Evolutionary conservation across 2,113 vertebrate species (phyloP).

Genomic region (Peromyscus maniculatus): DNA sequence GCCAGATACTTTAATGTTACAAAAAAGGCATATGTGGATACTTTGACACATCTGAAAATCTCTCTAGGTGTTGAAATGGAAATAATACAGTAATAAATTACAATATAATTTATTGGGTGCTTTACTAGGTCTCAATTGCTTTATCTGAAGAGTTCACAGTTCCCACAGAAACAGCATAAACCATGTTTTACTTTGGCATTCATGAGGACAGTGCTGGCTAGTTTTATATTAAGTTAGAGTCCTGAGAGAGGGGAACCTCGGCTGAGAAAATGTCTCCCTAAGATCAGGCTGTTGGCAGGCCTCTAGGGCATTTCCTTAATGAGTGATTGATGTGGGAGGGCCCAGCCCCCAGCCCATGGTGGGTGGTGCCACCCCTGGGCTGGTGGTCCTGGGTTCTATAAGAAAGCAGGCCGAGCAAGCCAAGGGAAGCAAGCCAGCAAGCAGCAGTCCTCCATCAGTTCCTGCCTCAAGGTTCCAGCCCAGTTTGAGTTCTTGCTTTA

Average conservation of each 20-base stretch:
- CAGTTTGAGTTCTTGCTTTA: background rate
- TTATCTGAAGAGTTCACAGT: background rate
- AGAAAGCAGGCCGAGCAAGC: background rate
- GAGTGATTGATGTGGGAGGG: background rate
- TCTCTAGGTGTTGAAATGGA: conserved; percentile 1
- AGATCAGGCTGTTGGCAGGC: background rate
- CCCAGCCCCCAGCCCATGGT: background rate
- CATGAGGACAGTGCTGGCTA: background rate
- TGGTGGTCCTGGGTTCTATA: background rate
- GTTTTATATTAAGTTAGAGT: background rate
- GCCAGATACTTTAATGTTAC: background rate
- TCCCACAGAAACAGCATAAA: background rate
- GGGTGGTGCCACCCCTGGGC: background rate
- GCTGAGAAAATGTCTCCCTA: background rate
- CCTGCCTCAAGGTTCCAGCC: background rate
- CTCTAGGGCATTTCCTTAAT: background rate
- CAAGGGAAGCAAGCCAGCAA: background rate
- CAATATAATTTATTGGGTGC: background rate
- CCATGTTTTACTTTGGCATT: background rate
- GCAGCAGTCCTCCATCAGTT: background rate
- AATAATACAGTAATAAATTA: background rate
- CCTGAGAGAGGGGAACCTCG: background rate
- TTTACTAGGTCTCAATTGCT: background rate
- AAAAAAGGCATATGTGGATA: background rate
- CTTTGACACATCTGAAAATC: background rate